Evolutionary conservation across 2,888 invertebrate genomes (phyloP), one percentile per base, ranked within the genome.

Genomic region (Polietes domitor): DNA sequence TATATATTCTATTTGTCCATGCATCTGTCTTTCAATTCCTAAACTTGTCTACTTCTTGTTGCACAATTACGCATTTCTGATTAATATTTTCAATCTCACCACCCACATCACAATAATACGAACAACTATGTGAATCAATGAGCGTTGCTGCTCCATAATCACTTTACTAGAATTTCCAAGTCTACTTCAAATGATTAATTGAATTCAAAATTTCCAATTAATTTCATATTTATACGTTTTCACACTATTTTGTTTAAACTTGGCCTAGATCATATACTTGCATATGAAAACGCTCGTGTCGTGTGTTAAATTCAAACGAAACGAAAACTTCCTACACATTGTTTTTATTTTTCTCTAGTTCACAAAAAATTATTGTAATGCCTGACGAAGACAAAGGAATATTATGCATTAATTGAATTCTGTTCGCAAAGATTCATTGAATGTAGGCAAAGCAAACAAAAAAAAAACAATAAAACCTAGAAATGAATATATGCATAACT

Each of bases 261-360:
- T 65, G 65, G 10, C 41, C 65, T 41, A 9, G 19, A 17, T 50
- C 50, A 21, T 21, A n/a, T 2, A 37, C 4, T 37, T n/a, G n/a
- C n/a, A n/a, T n/a, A 47, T n/a, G n/a, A 2, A 47, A 61, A 61
- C 32, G 1, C 15, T 58, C 2, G 12, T 15, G 2, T 58, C 7
- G 15, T 61, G n/a, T n/a, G 12, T 28, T 28, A n/a, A 12, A 47
- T n/a, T 12, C 9, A 41, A 55, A 41, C 2, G 10, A 41, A 41
- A 41, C 7, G n/a, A 47, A 17, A 28, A 28, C 32, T 65, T 65
- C 65, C 65, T 65, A 65, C 65, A 80, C 83, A 81, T 85, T 82
- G 82, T 84, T 77, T 21, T 19, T 41, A 17, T 19, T 7, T 24
- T 55, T 5, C 1, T 32, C n/a, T 5, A 32, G 32, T 61, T 19